Base-by-base conservation (phyloP, 2,797 vertebrate species). In the Amphiprion clarkii region DNA sequence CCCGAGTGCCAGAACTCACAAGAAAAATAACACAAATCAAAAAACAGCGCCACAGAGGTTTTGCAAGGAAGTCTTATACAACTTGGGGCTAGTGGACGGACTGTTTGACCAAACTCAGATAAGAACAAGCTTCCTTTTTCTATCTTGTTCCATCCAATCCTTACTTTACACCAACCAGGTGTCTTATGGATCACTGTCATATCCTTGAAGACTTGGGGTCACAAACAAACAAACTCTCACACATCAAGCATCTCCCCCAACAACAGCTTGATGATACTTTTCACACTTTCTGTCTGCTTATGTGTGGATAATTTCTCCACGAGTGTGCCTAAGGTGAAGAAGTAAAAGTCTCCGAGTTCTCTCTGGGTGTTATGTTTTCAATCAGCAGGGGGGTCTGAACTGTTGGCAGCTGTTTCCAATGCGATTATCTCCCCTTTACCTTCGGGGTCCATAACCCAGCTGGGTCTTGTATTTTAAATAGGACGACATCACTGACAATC, bases 141-240 rank as follows among this genome's bases (percentile, higher is more conserved):
- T 16, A 46, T 25, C 53, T 61, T 48, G 19, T 54, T 66, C 55
- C 39, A 56, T 27, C 58, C 39, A 58, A 2, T 52, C 33, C 40
- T 59, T 39, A 52, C 29, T 31, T 71, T 64, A 52, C 70, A 39
- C 5, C 60, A 79, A 69, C 48, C 53, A 2, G 1, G 51, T 27
- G 59, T 72, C 46, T 57, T 54, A 84, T 65, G 36, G 71, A 83
- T 79, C 48, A 82, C 19, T 40, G 62, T 65, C 59, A 60, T 66
- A 83, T 82, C 71, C 74, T 60, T 82, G 78, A 82, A 79, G 67
- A 63, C 70, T 49, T 29, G 12, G 40, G 44, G 67, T 81, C 69
- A 58, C 19, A 21, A 72, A 59, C 19, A 21, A 72, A 59, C 48
- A 31, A 6, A 31, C 31, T 6, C 31, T 31, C 31, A 33, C 54